Percentiles rank a stretch among this genome's conserved stretches.
phyloP scores from a whole-genome alignment of 2,888 invertebrate genomes.

The Rhamnusium bicolor region DNA sequence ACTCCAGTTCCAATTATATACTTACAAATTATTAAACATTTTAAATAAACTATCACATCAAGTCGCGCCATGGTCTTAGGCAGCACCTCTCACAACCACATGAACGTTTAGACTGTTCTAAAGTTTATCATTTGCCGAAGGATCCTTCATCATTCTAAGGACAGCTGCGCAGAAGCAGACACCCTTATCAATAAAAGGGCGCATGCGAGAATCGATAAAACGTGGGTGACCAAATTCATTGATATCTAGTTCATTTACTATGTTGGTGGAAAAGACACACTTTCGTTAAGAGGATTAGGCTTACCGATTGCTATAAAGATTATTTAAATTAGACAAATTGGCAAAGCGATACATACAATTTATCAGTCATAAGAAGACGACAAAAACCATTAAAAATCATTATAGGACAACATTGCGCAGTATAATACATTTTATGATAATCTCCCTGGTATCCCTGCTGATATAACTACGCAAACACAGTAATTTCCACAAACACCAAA shows the following conservation, averaged over 20 bases:
- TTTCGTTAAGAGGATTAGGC: conserved; percentile 2
- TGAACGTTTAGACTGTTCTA: conserved; percentile 56
- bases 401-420: no score
- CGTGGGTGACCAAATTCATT: conserved; percentile 60
- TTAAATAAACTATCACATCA: conserved; percentile 48
- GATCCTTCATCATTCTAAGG: conserved; percentile 49
- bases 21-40: conserved; percentile 54
- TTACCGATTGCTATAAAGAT: not conserved
- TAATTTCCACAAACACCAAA: no score
- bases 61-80: conserved; percentile 56
- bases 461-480: no score
- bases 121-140: conserved; percentile 38
- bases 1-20: conserved; percentile 22
- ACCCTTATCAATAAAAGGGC: conserved; percentile 61
- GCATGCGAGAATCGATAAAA: conserved; percentile 56
- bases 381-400: no score
- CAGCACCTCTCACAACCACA: conserved; percentile 51
- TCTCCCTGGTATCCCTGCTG: no score
- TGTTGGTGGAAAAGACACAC: conserved; percentile 8
- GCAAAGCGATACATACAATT: not conserved
- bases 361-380: no score
- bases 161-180: conserved; percentile 55
- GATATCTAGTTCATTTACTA: conserved; percentile 41
- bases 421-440: no score
- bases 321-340: not conserved